A percentile compares a stretch with the other conserved stretches of the same genome.
phyloP scores from a whole-genome alignment of 1,140 invertebrate species.

The Heliconius congener region DNA sequence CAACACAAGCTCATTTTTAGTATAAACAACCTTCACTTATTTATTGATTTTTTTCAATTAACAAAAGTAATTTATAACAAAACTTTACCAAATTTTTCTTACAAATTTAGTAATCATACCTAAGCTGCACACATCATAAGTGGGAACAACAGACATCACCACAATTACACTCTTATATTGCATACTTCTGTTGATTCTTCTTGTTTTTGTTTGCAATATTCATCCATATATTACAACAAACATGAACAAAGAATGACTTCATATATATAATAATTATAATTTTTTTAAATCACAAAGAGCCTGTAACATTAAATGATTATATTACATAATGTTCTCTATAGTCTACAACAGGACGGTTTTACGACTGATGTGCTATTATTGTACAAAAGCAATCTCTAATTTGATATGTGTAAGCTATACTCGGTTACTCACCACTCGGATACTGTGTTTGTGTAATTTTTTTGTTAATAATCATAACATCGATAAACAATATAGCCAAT shows the following conservation, averaged over 20 bases:
- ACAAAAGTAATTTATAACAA: background rate
- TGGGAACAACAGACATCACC: background rate
- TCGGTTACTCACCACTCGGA: conserved; percentile 22
- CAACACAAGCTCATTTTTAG: conserved; percentile 18
- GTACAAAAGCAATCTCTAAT: conserved; percentile 54
- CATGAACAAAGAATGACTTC: background rate
- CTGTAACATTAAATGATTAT: conserved; percentile 41
- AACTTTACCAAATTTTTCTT: background rate
- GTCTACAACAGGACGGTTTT: conserved; percentile 72
- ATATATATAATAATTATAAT: conserved; percentile 11
- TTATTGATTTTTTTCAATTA: background rate
- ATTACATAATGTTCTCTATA: conserved; percentile 51
- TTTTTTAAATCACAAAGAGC: conserved; percentile 33
- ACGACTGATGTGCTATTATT: conserved; percentile 49
- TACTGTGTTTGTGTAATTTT: background rate
- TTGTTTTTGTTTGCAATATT: background rate
- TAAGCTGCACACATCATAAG: background rate
- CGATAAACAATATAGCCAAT: conserved; percentile 14
- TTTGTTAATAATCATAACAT: background rate
- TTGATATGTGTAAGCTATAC: conserved; percentile 67
- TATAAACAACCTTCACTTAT: conserved; percentile 21
- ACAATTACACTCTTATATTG: background rate
- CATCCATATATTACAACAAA: background rate
- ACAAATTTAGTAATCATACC: background rate
- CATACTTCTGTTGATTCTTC: background rate